phyloP scores from a whole-genome alignment of 2,888 invertebrate genomes.

The Noctua comes region DNA sequence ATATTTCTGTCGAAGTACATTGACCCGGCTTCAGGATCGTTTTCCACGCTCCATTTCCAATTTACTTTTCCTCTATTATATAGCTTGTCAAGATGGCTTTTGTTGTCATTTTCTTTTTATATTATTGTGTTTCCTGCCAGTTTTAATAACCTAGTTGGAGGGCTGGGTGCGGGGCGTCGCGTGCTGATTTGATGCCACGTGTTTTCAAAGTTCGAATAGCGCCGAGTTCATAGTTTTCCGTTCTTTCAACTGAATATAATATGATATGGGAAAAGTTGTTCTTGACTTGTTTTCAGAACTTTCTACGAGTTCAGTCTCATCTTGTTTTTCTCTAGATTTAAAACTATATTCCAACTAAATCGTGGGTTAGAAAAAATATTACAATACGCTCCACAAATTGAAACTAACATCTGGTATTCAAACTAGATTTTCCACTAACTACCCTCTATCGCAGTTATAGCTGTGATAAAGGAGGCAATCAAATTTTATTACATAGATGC shows the following conservation, averaged over 20 bases:
- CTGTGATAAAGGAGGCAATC: not conserved
- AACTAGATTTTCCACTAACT: not conserved
- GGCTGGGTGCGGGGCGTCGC: not conserved
- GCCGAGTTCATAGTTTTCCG: slow-evolving; percentile 17
- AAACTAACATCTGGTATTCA: not conserved
- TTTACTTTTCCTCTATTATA: slow-evolving; percentile 62
- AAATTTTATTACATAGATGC: slow-evolving; percentile 42
- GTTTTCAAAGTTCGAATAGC: slow-evolving; percentile 5
- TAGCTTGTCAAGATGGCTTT: slow-evolving; percentile 57
- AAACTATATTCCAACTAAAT: not conserved
- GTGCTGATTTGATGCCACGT: slow-evolving; percentile 29
- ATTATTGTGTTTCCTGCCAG: slow-evolving; percentile 48
- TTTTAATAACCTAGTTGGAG: slow-evolving; percentile 21
- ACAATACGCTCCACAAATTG: not conserved
- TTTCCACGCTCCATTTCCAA: slow-evolving; percentile 60
- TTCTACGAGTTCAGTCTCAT: slow-evolving; percentile 1
- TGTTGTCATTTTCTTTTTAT: slow-evolving; percentile 57
- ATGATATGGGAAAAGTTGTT: slow-evolving; percentile 24
- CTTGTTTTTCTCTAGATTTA: not conserved
- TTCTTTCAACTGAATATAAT: slow-evolving; percentile 38
- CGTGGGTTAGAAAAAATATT: not conserved
- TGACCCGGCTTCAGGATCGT: slow-evolving; percentile 57
- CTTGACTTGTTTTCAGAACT: slow-evolving; percentile 14
- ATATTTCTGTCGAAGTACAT: slow-evolving; percentile 56
- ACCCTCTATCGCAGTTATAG: not conserved